Conservation (phyloP, 92 coral and sea anemone species). For the Phymanthus crucifer region DNA sequence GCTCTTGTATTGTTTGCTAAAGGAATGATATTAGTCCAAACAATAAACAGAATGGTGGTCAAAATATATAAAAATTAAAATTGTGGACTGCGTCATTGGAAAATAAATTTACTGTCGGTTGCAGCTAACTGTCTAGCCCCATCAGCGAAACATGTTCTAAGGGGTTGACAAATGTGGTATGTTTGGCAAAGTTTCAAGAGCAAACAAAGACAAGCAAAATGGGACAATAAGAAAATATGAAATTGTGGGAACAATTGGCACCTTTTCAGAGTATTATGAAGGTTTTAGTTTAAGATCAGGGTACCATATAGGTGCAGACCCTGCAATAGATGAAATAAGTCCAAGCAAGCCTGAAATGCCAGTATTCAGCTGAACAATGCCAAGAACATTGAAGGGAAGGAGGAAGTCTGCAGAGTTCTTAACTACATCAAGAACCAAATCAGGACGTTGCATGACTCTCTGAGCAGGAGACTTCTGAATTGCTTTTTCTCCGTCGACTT, state of each 20-base stretch:
- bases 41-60: too few species aligned
- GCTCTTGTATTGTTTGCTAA: background rate
- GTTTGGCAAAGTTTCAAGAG: too few species aligned
- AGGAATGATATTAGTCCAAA: too few species aligned
- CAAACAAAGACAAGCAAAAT: too few species aligned
- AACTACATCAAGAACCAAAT: slow-evolving; percentile 84
- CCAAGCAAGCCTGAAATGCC: slow-evolving; percentile 92
- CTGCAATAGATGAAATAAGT: slow-evolving; percentile 85
- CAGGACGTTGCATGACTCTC: slow-evolving; percentile 79
- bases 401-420: slow-evolving; percentile 94
- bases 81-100: too few species aligned
- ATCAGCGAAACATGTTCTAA: too few species aligned
- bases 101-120: too few species aligned
- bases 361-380: slow-evolving; percentile 75
- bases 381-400: slow-evolving; percentile 92
- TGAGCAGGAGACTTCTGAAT: slow-evolving; percentile 35
- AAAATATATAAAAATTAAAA: too few species aligned
- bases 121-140: too few species aligned
- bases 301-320: slow-evolving; percentile 81
- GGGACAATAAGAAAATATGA: background rate
- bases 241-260: background rate
- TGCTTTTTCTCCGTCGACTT: slow-evolving; percentile 67
- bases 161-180: too few species aligned
- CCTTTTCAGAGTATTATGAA: slow-evolving; percentile 28
- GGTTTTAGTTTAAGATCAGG: slow-evolving; percentile 88